Evolutionary conservation across 2,888 invertebrate species (phyloP), one percentile per base, ranked within the genome.

Genomic region (Steromphala cineraria): DNA sequence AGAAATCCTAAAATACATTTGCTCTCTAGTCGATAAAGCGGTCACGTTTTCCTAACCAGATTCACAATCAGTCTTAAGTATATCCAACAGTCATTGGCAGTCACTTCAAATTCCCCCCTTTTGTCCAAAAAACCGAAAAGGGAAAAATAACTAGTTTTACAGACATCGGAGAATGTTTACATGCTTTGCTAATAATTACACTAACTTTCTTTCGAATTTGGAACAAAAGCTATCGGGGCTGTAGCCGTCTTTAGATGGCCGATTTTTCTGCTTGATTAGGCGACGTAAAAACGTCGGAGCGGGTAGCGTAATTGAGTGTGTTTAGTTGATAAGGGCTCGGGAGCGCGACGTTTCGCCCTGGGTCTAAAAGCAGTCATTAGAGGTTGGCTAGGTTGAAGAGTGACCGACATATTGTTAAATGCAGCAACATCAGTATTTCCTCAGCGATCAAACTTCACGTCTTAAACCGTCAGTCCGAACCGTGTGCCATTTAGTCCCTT

Each of bases 231-330:
- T 53, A 24, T 52, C 77, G 24, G 55, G 55, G 53, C 24, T 31
- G 28, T 19, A n/a, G 40, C 31, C 55, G 53, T 53, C 52, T 79
- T 53, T 52, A 40, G 46, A 28, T 53, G 52, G 67, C 46, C 71
- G 79, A 79, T 71, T 74, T 55, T 75, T 74, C 53, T 71, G 31
- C 74, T 75, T 79, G 53, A 79, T 79, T 79, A 79, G 36, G 53
- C 53, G 19, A 71, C 55, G 52, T 79, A n/a, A 75, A 46, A 79
- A 67, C 71, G 52, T 71, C 71, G 28, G 52, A 67, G 74, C 53
- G 52, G 53, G 71, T 53, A 79, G 52, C 52, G 79, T 75, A 79
- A 79, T 79, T 79, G 79, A 79, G 71, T 79, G 74, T 79, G 67
- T 74, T 79, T 74, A 28, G 52, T 31, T 55, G 79, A 79, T 79